Evolutionary conservation across 64 coral and sea anemone species (phyloP).

Genomic region (Montipora efflorescens): DNA sequence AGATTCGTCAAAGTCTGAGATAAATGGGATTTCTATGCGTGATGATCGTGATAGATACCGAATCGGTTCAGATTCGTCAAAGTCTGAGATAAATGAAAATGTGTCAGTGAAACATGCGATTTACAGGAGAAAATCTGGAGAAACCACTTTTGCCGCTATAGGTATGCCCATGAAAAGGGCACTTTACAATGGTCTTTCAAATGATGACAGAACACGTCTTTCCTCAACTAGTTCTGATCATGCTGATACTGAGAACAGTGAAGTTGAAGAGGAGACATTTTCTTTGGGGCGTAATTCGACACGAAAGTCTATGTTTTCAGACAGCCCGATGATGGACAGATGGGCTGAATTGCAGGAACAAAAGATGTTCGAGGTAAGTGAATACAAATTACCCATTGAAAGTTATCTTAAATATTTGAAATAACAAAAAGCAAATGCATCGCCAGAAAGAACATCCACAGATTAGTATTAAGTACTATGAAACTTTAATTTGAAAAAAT

Average conservation of each 20-base stretch:
- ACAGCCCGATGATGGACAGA: constrained; percentile 84
- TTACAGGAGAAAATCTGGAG: constrained; percentile 37
- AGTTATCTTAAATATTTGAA: too few relatives aligned
- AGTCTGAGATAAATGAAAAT: constrained; percentile 63
- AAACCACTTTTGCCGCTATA: constrained; percentile 81
- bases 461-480: too few relatives aligned
- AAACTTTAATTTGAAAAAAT: too few relatives aligned
- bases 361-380: constrained; percentile 64
- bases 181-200: constrained; percentile 25
- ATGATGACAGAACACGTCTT: constrained; percentile 42
- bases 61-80: constrained; percentile 63
- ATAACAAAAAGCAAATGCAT: too few relatives aligned
- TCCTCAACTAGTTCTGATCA: constrained; percentile 60
- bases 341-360: constrained; percentile 91
- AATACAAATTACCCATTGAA: too few relatives aligned
- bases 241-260: constrained; percentile 66
- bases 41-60: constrained; percentile 23
- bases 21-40: constrained; percentile 60
- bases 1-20: constrained; percentile 71
- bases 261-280: constrained; percentile 80
- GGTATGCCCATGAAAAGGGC: constrained; percentile 70
- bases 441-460: too few relatives aligned
- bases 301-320: constrained; percentile 86
- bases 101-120: constrained; percentile 37
- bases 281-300: constrained; percentile 78